Evolutionary conservation across 2,888 invertebrate genomes (phyloP).

Genomic region (Ceraclea dissimilis): DNA sequence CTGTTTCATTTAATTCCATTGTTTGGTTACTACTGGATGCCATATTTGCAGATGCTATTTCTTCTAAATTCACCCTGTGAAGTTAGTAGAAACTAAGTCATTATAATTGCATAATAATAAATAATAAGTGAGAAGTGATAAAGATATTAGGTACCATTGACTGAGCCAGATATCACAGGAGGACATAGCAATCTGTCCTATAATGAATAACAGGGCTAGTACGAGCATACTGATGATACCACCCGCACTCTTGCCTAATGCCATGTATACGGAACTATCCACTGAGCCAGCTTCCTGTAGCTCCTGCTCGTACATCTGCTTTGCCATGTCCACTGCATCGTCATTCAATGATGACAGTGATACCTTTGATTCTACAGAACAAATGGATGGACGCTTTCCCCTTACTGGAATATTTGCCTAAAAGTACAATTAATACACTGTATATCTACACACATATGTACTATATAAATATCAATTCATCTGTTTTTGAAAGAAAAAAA

Average conservation of each 20-base stretch:
- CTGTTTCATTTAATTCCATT: neutral
- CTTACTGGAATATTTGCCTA: no score
- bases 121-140: neutral
- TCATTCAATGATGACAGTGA: neutral
- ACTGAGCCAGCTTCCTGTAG: constrained; percentile 42
- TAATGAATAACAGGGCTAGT: constrained; percentile 43
- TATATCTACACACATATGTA: no score
- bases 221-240: constrained; percentile 43
- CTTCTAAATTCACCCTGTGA: constrained; percentile 51
- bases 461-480: no score
- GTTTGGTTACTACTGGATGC: neutral
- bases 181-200: constrained; percentile 52
- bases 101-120: neutral
- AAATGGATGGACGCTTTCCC: constrained; percentile 4
- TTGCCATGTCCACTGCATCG: constrained; percentile 1
- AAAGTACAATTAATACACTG: no score
- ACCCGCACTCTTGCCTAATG: constrained; percentile 53
- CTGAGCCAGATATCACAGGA: constrained; percentile 57
- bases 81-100: no score
- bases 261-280: constrained; percentile 40
- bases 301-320: constrained; percentile 5
- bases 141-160: constrained; percentile 36
- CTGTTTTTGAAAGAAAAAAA: no score
- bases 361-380: constrained; percentile 7
- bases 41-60: constrained; percentile 34